phyloP scores from a whole-genome alignment of 2,797 vertebrate species.

The Okamejei kenojei region DNA sequence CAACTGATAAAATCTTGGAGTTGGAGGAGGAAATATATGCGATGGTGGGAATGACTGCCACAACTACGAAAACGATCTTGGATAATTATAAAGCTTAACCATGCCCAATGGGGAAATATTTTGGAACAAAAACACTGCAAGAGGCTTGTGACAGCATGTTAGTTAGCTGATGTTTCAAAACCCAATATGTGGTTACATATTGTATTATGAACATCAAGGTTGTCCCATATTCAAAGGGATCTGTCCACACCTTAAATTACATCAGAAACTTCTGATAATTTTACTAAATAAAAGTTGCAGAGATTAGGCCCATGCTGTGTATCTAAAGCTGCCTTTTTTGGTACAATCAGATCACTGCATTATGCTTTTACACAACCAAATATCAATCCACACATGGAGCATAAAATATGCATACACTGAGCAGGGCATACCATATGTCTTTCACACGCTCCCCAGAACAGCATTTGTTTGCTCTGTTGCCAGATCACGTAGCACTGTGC shows the following conservation, averaged over 20 bases:
- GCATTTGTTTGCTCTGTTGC: conserved; percentile 54
- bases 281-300: background rate
- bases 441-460: conserved; percentile 59
- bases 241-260: background rate
- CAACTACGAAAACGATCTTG: background rate
- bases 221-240: background rate
- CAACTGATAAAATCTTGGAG: background rate
- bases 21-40: too few species aligned
- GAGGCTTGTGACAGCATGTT: conserved; percentile 2
- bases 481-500: conserved; percentile 62
- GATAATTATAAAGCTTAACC: background rate
- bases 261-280: background rate
- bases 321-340: conserved; percentile 21
- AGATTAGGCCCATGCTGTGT: background rate
- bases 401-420: conserved; percentile 36
- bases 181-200: background rate
- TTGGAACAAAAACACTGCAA: conserved; percentile 14
- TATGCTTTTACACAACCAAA: conserved; percentile 31
- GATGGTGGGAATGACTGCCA: background rate
- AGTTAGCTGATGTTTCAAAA: conserved; percentile 7
- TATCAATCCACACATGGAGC: conserved; percentile 36
- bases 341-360: background rate
- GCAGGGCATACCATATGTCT: conserved; percentile 60
- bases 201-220: background rate
- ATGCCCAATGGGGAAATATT: background rate